phyloP scores from a whole-genome alignment of 2,113 vertebrate genomes.

The Proteles cristata region DNA sequence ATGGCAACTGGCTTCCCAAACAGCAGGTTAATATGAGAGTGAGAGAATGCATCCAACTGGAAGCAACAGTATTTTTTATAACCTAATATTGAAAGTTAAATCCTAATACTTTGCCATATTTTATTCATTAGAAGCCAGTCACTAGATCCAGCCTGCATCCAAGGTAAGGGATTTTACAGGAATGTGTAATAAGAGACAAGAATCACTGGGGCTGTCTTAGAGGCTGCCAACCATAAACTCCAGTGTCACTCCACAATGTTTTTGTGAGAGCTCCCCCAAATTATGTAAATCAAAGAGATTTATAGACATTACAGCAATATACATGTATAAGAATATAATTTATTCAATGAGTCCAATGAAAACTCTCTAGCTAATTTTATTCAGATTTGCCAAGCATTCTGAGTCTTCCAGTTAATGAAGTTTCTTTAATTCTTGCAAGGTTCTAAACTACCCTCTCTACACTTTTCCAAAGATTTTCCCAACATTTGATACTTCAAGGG shows the following conservation, averaged over 20 bases:
- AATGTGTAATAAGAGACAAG: background rate
- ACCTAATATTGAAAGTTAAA: background rate
- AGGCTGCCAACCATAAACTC: background rate
- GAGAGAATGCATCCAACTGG: background rate
- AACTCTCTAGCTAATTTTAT: conserved; percentile 26
- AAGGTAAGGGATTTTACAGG: background rate
- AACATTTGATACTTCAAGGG: conserved; percentile 45
- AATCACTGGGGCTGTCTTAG: background rate
- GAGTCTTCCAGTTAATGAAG: conserved; percentile 1
- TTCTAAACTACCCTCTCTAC: background rate
- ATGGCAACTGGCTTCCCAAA: background rate
- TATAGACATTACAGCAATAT: background rate
- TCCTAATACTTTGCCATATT: background rate
- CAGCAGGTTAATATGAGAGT: background rate
- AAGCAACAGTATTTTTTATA: background rate
- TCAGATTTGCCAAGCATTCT: conserved; percentile 29
- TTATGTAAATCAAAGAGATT: background rate
- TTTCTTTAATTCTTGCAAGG: conserved; percentile 29
- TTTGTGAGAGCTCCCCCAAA: conserved; percentile 1
- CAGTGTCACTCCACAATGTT: background rate
- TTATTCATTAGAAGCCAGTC: background rate
- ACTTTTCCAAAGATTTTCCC: conserved; percentile 12
- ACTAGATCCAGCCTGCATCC: background rate
- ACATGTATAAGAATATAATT: background rate
- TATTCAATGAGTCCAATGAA: background rate